Percentiles rank a stretch among this genome's conserved stretches.
phyloP scores from a whole-genome alignment of 92 coral and sea anemone species.

The Ricordea florida region DNA sequence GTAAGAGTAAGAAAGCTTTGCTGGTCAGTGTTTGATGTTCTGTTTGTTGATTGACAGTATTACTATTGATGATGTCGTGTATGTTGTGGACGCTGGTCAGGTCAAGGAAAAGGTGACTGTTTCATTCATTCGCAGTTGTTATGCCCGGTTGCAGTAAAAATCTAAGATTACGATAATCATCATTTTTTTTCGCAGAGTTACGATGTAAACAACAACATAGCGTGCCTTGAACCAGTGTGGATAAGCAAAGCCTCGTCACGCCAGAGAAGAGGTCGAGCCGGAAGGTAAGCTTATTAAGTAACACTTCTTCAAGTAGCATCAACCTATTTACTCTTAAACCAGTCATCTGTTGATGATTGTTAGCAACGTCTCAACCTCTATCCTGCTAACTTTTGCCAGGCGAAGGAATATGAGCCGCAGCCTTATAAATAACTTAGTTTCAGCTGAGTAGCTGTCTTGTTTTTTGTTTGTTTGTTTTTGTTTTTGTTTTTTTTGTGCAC shows the following conservation, averaged over 20 bases:
- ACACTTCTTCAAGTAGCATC: no score
- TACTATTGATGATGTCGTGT: conserved; percentile 96
- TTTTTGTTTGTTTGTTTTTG: no score
- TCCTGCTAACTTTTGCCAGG: no score
- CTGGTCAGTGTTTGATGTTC: no score
- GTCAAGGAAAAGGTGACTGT: conserved; percentile 87
- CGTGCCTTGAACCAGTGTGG: conserved; percentile 93
- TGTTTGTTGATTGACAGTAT: conserved; percentile 53
- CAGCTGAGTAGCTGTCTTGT: no score
- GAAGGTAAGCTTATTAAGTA: conserved; percentile 76
- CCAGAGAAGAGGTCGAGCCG: conserved; percentile 95
- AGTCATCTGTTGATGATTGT: no score
- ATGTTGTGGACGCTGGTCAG: conserved; percentile 91
- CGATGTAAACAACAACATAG: conserved; percentile 75
- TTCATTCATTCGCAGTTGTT: background rate
- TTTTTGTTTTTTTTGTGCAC: no score
- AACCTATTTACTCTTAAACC: no score
- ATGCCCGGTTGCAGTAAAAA: background rate
- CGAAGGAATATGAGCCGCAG: no score
- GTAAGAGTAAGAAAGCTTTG: no score
- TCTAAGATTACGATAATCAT: background rate
- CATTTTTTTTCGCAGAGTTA: conserved; percentile 53
- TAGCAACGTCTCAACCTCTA: no score
- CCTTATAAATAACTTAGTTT: no score
- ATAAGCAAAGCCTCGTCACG: conserved; percentile 90